Conservation (phyloP, 2,888 invertebrate species). For the Asteroscopus sphinx region DNA sequence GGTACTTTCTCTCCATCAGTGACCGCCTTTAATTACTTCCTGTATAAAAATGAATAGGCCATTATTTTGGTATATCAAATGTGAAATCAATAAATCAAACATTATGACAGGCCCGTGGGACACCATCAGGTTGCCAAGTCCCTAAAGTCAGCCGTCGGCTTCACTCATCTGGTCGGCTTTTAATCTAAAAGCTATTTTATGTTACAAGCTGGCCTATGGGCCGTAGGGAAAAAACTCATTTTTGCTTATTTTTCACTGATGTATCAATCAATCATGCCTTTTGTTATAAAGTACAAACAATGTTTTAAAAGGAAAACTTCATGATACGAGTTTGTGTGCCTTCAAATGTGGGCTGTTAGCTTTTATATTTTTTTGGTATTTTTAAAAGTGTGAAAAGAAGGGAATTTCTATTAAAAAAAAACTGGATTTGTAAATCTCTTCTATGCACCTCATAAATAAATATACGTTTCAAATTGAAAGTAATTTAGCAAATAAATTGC, state of each 20-base stretch:
- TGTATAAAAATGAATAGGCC: conserved; percentile 33
- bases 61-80: conserved; percentile 23
- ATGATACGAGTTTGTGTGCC: conserved; percentile 18
- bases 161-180: conserved; percentile 71
- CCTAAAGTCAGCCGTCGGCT: conserved; percentile 54
- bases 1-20: too few species aligned
- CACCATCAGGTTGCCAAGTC: conserved; percentile 44
- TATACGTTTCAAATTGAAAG: too few species aligned
- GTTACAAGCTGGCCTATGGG: conserved; percentile 67
- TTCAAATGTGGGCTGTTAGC: not conserved
- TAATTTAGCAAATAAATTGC: too few species aligned
- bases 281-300: conserved; percentile 54
- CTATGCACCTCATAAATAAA: too few species aligned
- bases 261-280: conserved; percentile 70
- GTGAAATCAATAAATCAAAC: conserved; percentile 53
- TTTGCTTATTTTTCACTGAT: conserved; percentile 55
- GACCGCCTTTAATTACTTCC: too few species aligned
- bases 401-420: too few species aligned
- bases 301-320: conserved; percentile 37
- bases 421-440: too few species aligned
- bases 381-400: not conserved
- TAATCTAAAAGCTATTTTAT: conserved; percentile 86
- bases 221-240: conserved; percentile 70
- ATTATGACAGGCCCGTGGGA: conserved; percentile 45
- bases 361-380: not conserved